phyloP scores from a whole-genome alignment of 2,888 invertebrate genomes.

The Lordiphosa andalusiaca region DNA sequence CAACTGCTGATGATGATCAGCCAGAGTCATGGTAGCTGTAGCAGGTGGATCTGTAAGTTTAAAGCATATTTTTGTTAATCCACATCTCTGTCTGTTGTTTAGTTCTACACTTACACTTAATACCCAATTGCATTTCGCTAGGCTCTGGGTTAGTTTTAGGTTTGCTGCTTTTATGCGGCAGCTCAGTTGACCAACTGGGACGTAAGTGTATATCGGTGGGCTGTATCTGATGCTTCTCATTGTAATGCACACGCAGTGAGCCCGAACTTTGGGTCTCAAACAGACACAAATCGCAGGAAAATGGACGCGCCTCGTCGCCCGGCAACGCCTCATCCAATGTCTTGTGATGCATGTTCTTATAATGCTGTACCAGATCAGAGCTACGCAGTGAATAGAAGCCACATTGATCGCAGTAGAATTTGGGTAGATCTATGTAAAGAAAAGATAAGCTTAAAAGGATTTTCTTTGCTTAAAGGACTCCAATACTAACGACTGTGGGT shows the following conservation, averaged over 20 bases:
- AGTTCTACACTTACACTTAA: conserved; percentile 44
- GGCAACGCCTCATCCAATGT: background rate
- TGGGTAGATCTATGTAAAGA: conserved; percentile 66
- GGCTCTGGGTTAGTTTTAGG: background rate
- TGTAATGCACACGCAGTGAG: conserved; percentile 63
- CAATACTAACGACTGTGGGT: conserved; percentile 57
- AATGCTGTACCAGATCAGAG: conserved; percentile 69
- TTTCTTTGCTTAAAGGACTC: background rate
- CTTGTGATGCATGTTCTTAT: conserved; percentile 60
- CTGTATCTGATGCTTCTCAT: conserved; percentile 53
- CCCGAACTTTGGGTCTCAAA: conserved; percentile 56
- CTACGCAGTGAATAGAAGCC: conserved; percentile 69
- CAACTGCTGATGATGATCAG: background rate
- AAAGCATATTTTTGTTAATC: background rate
- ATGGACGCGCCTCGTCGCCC: conserved; percentile 27
- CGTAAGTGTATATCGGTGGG: conserved; percentile 67
- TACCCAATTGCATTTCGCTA: conserved; percentile 44
- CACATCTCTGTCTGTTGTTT: background rate
- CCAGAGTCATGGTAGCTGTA: background rate
- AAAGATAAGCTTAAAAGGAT: background rate
- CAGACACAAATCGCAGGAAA: conserved; percentile 70
- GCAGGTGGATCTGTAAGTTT: conserved; percentile 41
- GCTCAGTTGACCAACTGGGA: conserved; percentile 49
- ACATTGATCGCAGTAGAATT: conserved; percentile 75
- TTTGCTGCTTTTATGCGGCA: background rate